phyloP scores from a whole-genome alignment of 1,140 invertebrate genomes.

The Sitobion miscanthi region DNA sequence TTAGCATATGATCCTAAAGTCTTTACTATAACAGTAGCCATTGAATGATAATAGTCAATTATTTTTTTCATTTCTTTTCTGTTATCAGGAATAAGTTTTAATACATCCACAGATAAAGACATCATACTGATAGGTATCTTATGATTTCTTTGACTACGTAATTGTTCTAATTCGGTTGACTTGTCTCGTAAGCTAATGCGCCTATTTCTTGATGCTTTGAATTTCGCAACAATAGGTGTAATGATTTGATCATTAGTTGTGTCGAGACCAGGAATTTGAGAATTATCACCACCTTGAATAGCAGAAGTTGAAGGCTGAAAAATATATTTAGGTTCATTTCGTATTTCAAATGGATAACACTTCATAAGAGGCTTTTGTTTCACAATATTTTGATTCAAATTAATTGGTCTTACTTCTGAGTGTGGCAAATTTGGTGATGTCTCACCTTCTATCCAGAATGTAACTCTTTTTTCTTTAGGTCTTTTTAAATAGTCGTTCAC shows the following conservation, averaged over 20 bases:
- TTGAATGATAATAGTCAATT: constrained; percentile 48
- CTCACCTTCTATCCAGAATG: constrained; percentile 48
- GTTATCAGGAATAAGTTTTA: constrained; percentile 52
- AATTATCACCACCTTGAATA: neutral
- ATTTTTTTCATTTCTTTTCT: constrained; percentile 50
- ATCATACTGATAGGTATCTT: constrained; percentile 47
- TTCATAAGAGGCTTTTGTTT: constrained; percentile 51
- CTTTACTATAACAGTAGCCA: constrained; percentile 45
- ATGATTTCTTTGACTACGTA: constrained; percentile 45
- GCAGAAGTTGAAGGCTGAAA: constrained; percentile 26
- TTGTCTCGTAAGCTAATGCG: neutral
- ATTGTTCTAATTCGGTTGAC: neutral
- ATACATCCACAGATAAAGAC: constrained; percentile 47
- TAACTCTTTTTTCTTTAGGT: constrained; percentile 53
- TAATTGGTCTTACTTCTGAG: constrained; percentile 30
- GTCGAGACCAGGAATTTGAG: neutral
- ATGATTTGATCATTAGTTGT: constrained; percentile 17
- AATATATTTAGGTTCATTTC: constrained; percentile 37
- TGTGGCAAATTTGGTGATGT: constrained; percentile 14
- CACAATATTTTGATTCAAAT: constrained; percentile 34
- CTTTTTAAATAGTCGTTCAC: constrained; percentile 11
- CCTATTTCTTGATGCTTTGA: constrained; percentile 41
- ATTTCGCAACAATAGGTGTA: constrained; percentile 43
- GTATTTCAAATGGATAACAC: constrained; percentile 47
- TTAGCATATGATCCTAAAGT: constrained; percentile 47